Conservation (phyloP, 1,140 invertebrate genomes). For the Drosophila kikkawai region DNA sequence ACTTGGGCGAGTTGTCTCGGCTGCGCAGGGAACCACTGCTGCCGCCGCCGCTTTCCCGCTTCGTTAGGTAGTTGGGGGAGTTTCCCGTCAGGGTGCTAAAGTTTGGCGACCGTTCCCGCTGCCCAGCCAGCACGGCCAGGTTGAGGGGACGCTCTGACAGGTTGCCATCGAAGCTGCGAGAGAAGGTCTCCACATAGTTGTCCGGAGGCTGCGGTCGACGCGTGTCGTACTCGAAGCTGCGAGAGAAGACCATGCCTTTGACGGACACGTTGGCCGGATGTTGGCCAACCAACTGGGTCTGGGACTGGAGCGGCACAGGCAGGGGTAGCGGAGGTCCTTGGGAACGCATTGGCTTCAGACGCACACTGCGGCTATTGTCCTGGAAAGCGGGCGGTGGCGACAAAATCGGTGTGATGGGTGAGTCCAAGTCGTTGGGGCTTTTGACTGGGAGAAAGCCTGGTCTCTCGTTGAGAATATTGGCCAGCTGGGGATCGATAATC, state of each 20-base stretch:
- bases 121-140: conserved; percentile 42
- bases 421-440: conserved; percentile 69
- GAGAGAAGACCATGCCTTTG: conserved; percentile 84
- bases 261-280: conserved; percentile 21
- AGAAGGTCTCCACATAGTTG: conserved; percentile 80
- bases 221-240: conserved; percentile 84
- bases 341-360: conserved; percentile 55
- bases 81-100: conserved; percentile 81
- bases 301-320: conserved; percentile 25
- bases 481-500: conserved; percentile 79
- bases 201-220: conserved; percentile 68
- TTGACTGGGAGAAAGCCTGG: conserved; percentile 82
- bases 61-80: conserved; percentile 82
- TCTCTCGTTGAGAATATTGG: conserved; percentile 79
- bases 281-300: conserved; percentile 12
- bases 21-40: conserved; percentile 71
- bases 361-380: conserved; percentile 67
- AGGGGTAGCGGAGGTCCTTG: conserved; percentile 28
- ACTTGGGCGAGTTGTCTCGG: conserved; percentile 80
- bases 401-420: conserved; percentile 85
- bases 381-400: conserved; percentile 86
- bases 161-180: conserved; percentile 83
- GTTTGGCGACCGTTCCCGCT: conserved; percentile 73
- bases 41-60: conserved; percentile 67
- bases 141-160: conserved; percentile 65